A percentile compares a stretch with the other conserved stretches of the same genome.
Evolutionary conservation across 2,888 invertebrate species (phyloP).

Genomic region (Drosophila anceps): DNA sequence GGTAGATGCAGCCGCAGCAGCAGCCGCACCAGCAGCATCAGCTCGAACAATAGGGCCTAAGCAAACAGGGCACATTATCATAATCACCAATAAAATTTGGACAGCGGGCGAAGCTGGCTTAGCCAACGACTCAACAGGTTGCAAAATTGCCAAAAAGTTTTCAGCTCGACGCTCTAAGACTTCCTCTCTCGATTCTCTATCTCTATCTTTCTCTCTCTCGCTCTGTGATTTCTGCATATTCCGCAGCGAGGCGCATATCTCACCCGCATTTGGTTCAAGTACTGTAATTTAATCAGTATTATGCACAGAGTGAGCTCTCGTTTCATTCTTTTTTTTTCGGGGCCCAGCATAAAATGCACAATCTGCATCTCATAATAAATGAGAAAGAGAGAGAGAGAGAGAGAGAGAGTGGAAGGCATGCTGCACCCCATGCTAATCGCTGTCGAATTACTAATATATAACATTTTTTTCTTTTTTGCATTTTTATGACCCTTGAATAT

Average conservation of each 20-base stretch:
- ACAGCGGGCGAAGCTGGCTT: constrained; percentile 31
- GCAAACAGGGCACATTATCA: constrained; percentile 70
- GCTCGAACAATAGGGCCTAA: constrained; percentile 58
- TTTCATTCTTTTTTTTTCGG: constrained; percentile 12
- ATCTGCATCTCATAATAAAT: constrained; percentile 48
- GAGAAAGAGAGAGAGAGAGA: not conserved
- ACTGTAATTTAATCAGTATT: constrained; percentile 68
- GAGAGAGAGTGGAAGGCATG: not conserved
- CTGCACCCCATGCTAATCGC: constrained; percentile 66
- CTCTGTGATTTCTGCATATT: constrained; percentile 49
- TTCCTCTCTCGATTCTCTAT: constrained; percentile 21
- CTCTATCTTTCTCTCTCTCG: not conserved
- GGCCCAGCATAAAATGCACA: constrained; percentile 77
- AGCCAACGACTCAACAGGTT: constrained; percentile 53
- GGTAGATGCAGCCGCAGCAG: not conserved
- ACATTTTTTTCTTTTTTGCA: constrained; percentile 58
- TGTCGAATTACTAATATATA: constrained; percentile 68
- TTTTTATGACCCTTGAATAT: constrained; percentile 59
- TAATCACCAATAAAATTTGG: constrained; percentile 78
- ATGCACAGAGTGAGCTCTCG: not conserved
- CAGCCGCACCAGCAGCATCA: not conserved
- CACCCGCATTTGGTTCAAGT: constrained; percentile 61
- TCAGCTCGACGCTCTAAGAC: constrained; percentile 38
- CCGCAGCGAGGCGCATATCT: constrained; percentile 18
- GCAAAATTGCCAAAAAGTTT: constrained; percentile 1